Evolutionary conservation across 2,888 invertebrate species (phyloP).

Genomic region (Cataglyphis albicans): DNA sequence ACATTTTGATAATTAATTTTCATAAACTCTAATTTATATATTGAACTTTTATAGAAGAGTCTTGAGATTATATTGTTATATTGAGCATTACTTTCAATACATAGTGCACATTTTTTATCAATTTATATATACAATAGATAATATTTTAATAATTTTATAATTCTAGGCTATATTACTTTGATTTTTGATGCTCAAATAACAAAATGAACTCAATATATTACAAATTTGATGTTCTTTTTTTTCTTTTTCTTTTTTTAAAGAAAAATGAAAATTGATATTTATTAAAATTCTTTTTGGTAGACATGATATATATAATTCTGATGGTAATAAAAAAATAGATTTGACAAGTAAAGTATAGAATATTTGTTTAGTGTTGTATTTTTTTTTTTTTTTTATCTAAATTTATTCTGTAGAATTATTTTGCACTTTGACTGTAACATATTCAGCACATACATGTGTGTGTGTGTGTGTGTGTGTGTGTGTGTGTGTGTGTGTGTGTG

Average conservation of each 20-base stretch:
- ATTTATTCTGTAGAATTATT: constrained; percentile 29
- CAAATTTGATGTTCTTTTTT: not conserved
- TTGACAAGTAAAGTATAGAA: constrained; percentile 8
- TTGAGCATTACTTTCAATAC: not conserved
- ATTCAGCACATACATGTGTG: constrained; percentile 11
- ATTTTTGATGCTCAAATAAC: constrained; percentile 31
- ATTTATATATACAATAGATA: not conserved
- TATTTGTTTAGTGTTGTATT: constrained; percentile 7
- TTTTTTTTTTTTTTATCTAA: not conserved
- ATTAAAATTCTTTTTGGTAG: not conserved
- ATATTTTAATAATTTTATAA: not conserved
- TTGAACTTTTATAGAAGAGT: not conserved
- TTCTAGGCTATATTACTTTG: too few species aligned
- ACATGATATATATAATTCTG: not conserved
- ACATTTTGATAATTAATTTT: constrained; percentile 51
- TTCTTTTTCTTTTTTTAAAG: not conserved
- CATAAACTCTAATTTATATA: constrained; percentile 17
- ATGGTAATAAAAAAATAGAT: constrained; percentile 7
- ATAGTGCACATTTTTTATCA: not conserved
- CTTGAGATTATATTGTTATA: constrained; percentile 41
- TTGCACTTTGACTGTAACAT: constrained; percentile 58
- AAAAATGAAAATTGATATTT: not conserved
- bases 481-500: not conserved
- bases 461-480: not conserved
- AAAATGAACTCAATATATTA: constrained; percentile 13